Evolutionary conservation across 1,140 invertebrate genomes (phyloP).

Genomic region (Saccostrea cuccullata): DNA sequence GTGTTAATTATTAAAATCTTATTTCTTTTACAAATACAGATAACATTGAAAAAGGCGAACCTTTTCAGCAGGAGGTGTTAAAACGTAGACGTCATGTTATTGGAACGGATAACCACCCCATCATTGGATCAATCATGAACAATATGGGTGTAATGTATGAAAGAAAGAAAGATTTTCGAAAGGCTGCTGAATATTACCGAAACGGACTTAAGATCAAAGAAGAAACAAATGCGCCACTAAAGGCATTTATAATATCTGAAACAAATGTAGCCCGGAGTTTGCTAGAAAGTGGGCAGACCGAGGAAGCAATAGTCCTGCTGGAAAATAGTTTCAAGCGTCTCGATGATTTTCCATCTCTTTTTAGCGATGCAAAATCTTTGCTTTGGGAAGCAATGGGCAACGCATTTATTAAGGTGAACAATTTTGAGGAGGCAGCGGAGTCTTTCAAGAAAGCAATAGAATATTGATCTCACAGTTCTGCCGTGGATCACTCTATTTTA

Average conservation of each 20-base stretch:
- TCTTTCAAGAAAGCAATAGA: slow-evolving; percentile 43
- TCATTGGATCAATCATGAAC: slow-evolving; percentile 52
- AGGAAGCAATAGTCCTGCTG: slow-evolving; percentile 47
- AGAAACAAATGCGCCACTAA: slow-evolving; percentile 48
- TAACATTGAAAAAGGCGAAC: slow-evolving; percentile 44
- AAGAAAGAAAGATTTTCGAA: slow-evolving; percentile 39
- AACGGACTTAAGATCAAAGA: slow-evolving; percentile 52
- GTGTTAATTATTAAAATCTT: not conserved
- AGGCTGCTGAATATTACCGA: slow-evolving; percentile 53
- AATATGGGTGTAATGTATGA: slow-evolving; percentile 53
- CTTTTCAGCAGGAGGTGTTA: slow-evolving; percentile 47
- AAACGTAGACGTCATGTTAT: slow-evolving; percentile 42
- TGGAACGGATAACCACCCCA: slow-evolving; percentile 53
- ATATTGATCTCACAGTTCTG: slow-evolving; percentile 6
- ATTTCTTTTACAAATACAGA: slow-evolving; percentile 1
- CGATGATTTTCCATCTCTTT: slow-evolving; percentile 32
- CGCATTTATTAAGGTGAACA: slow-evolving; percentile 3
- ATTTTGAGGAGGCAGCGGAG: slow-evolving; percentile 38
- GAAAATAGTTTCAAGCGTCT: slow-evolving; percentile 41
- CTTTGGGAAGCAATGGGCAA: slow-evolving; percentile 43
- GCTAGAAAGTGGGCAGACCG: slow-evolving; percentile 26
- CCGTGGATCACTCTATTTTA: slow-evolving; percentile 9
- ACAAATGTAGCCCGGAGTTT: slow-evolving; percentile 52
- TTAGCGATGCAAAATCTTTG: slow-evolving; percentile 19
- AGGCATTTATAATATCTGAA: slow-evolving; percentile 47